Percentiles rank a stretch among this genome's conserved stretches.
Evolutionary conservation across 2,113 vertebrate genomes (phyloP).

Genomic region (Phalacrocorax carbo): DNA sequence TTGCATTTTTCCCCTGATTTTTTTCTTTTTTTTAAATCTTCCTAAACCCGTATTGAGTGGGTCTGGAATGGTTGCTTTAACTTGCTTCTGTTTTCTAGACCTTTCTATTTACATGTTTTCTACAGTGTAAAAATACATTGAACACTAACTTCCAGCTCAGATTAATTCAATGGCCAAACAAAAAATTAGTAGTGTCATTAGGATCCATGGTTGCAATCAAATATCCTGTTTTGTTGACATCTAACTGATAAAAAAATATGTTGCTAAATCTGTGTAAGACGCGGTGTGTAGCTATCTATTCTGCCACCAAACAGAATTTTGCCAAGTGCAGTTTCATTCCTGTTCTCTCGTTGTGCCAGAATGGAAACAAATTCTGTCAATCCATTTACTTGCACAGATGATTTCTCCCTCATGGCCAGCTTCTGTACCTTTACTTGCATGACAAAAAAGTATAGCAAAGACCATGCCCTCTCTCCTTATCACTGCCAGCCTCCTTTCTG

Average conservation of each 20-base stretch:
- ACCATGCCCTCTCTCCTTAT: background rate
- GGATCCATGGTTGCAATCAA: background rate
- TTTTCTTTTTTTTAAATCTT: background rate
- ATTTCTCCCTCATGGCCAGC: background rate
- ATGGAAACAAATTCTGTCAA: background rate
- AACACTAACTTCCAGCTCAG: background rate
- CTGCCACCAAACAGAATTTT: background rate
- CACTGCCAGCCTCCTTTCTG: background rate
- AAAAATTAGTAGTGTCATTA: background rate
- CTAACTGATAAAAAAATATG: no score
- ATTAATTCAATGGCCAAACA: background rate
- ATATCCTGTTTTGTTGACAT: background rate
- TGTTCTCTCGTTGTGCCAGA: background rate
- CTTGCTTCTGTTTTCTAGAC: background rate
- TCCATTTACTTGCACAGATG: background rate
- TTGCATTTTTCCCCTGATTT: background rate
- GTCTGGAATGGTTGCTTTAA: background rate
- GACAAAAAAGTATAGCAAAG: background rate
- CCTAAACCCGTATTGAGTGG: background rate
- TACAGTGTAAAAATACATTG: background rate
- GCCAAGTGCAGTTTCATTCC: background rate
- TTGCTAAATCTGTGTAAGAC: background rate
- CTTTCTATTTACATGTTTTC: background rate
- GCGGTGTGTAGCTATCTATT: background rate
- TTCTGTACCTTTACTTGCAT: background rate